phyloP scores from a whole-genome alignment of 2,888 invertebrate species.

The Liodrosophila aerea region DNA sequence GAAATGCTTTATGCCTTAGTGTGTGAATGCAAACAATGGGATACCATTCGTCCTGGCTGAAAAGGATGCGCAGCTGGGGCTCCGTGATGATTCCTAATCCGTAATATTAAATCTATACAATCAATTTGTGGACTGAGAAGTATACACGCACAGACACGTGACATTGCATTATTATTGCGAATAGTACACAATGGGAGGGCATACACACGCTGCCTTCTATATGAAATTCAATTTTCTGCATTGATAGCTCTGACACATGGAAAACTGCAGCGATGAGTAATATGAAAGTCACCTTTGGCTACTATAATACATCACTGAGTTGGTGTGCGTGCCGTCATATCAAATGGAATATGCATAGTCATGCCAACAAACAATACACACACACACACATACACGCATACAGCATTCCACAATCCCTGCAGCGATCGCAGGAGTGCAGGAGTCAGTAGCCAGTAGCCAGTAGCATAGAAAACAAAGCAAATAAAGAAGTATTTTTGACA shows the following conservation, averaged over 20 bases:
- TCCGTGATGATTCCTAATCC: constrained; percentile 68
- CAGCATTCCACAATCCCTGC: constrained; percentile 7
- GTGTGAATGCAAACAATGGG: constrained; percentile 9
- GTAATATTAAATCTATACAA: constrained; percentile 71
- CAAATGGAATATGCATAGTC: constrained; percentile 75
- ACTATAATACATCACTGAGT: constrained; percentile 65
- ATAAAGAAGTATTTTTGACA: constrained; percentile 68
- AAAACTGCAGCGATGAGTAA: constrained; percentile 56
- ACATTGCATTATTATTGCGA: constrained; percentile 62
- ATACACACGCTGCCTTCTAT: constrained; percentile 1
- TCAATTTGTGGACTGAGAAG: constrained; percentile 58
- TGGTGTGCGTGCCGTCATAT: constrained; percentile 46
- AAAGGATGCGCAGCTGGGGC: constrained; percentile 49
- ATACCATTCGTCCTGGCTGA: no score
- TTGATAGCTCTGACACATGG: constrained; percentile 60
- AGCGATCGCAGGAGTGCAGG: constrained; percentile 10
- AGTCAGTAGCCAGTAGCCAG: constrained; percentile 23
- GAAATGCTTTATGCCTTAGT: constrained; percentile 9
- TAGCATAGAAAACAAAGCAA: constrained; percentile 48
- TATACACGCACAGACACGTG: constrained; percentile 42
- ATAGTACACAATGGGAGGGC: constrained; percentile 4
- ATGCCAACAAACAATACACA: constrained; percentile 50
- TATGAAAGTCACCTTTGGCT: constrained; percentile 70
- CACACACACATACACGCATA: not conserved
- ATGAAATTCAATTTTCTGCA: constrained; percentile 74